Evolutionary conservation across 1,140 invertebrate genomes (phyloP), one percentile per base, ranked within the genome.

Genomic region (Diorhabda elongata): DNA sequence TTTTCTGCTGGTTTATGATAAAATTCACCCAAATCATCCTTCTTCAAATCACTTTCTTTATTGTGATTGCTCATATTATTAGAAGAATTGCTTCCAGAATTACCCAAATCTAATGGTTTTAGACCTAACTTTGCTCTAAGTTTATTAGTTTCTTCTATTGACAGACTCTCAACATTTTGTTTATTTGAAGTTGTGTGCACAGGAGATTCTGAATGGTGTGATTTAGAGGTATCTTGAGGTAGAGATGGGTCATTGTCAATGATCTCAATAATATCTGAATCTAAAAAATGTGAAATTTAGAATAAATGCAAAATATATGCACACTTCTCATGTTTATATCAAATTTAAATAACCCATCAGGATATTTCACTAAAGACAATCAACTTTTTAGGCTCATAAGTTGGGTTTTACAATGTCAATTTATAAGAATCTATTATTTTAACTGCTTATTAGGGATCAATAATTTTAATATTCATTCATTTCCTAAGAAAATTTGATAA

Each of bases 1-100:
- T 97, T 98, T 74, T 87, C 84, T 4, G 96, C 93, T 9, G 96
- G 95, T 80, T 92, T 94, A 81, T 98, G 97, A 74, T 97, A 91
- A 85, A 97, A 97, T 78, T 96, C 93, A 61, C 93, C 92, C 79
- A 92, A 86, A 78, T 93, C 92, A 80, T 91, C 91, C 74, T 91
- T 92, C 45, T 84, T 83, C 61, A 84, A 82, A 0, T 84, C 80
- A 74, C 86, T 83, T 68, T 85, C 84, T 60, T 77, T 80, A 63
- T 81, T 82, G 2, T 80, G 72, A 6, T 75, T 76, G 42, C 66
- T 69, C 1, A 66, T 70, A 9, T 77, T 74, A 6, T 68, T 66
- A 8, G 66, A 68, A 11, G 71, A 69, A 62, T 67, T 79, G 73
- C n/a, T 61, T 7, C 80, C 83, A 69, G 74, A 81, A 60, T 75